Conservation (phyloP, 2,888 invertebrate species). For the Cephus spinipes region DNA sequence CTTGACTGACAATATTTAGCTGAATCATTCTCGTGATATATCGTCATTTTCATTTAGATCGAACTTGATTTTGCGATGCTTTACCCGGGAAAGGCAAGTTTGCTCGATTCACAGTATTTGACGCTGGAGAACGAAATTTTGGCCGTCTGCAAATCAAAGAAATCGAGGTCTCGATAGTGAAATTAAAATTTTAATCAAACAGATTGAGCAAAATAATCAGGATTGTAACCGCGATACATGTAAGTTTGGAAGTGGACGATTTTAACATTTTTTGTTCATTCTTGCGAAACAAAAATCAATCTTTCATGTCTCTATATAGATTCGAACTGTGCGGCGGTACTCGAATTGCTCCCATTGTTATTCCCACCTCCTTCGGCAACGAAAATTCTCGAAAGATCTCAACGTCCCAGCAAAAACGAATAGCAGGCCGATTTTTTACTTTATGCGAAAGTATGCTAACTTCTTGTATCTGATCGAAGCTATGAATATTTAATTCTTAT, state of each 20-base stretch:
- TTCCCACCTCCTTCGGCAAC: slow-evolving; percentile 18
- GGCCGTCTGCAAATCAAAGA: slow-evolving; percentile 17
- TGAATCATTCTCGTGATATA: background rate
- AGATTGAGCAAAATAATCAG: slow-evolving; percentile 3
- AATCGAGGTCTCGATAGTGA: slow-evolving; percentile 11
- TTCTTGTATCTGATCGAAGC: background rate
- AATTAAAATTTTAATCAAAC: slow-evolving; percentile 10
- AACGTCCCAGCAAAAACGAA: slow-evolving; percentile 22
- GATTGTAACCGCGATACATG: slow-evolving; percentile 5
- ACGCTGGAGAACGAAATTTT: slow-evolving; percentile 18
- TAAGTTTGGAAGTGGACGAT: slow-evolving; percentile 3
- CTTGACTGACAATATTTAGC: too few species aligned
- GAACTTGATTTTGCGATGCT: slow-evolving; percentile 22
- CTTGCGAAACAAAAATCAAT: background rate
- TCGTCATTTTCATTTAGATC: slow-evolving; percentile 18
- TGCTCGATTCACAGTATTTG: slow-evolving; percentile 9
- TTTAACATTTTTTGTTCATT: background rate
- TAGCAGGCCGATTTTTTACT: slow-evolving; percentile 13
- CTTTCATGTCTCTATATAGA: slow-evolving; percentile 12
- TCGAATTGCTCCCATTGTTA: slow-evolving; percentile 18
- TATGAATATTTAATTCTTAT: background rate
- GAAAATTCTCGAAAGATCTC: slow-evolving; percentile 6
- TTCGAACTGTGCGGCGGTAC: slow-evolving; percentile 10
- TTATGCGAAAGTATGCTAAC: too few species aligned
- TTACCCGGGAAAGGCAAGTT: slow-evolving; percentile 13